These are phyloP conservation scores for Archips crataeganus DNA, from an alignment of 2,888 invertebrate species.

Conservation along the genomic window DNA sequence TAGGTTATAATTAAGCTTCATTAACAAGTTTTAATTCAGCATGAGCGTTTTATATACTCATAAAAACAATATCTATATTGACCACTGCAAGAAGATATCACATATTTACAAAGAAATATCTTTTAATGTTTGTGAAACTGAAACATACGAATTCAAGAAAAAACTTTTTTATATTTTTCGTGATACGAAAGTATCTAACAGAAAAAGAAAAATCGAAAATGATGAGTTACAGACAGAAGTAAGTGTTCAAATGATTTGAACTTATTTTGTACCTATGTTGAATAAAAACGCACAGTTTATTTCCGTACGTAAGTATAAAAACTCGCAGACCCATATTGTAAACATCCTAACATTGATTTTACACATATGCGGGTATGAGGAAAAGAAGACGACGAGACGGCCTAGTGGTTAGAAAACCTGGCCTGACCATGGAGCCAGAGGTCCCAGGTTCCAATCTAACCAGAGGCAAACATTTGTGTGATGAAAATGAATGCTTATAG, in stretches of 20 bases:
- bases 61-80: slow-evolving; percentile 52
- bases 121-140: slow-evolving; percentile 45
- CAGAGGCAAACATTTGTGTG: too few relatives aligned
- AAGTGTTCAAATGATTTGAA: slow-evolving; percentile 40
- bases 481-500: too few relatives aligned
- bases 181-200: slow-evolving; percentile 48
- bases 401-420: too few relatives aligned
- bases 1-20: not conserved
- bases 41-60: slow-evolving; percentile 51
- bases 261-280: not conserved
- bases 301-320: not conserved
- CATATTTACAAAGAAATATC: slow-evolving; percentile 61
- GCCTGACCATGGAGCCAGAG: too few relatives aligned
- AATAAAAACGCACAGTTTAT: too few relatives aligned
- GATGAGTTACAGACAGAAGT: slow-evolving; percentile 61
- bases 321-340: not conserved
- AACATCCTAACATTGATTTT: too few relatives aligned
- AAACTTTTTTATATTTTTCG: slow-evolving; percentile 65
- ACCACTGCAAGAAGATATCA: slow-evolving; percentile 62
- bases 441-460: too few relatives aligned
- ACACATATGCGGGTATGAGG: too few relatives aligned
- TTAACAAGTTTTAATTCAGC: not conserved
- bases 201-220: slow-evolving; percentile 58
- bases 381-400: too few relatives aligned
- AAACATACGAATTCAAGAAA: slow-evolving; percentile 53